Evolutionary conservation across 1,140 invertebrate species (phyloP), one percentile per base, ranked within the genome.

Genomic region (Parapsyche elsis): DNA sequence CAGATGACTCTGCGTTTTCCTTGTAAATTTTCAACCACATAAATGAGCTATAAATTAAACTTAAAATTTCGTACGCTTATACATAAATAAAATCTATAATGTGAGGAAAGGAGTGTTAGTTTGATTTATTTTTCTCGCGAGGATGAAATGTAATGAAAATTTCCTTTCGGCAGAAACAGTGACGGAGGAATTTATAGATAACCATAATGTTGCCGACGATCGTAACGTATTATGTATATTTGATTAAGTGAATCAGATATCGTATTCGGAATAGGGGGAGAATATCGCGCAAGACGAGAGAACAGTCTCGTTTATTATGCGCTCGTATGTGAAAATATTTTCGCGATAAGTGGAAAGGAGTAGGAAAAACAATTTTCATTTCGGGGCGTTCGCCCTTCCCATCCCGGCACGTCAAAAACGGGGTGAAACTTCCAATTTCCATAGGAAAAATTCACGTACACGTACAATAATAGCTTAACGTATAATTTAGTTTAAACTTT

Each of bases 171-270:
- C 30, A 38, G 30, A 38, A 38, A 7, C 30, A 7, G 4, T n/a
- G 71, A 44, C 71, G 44, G 46, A 23, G 19, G 71, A 74, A 74
- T 74, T 74, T 74, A 74, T 74, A 44, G 71, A 74, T 74, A 74
- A 74, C 44, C 71, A 74, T 74, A 74, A 74, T 74, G 26, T 38
- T 14, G 12, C 71, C 38, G n/a, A 44, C 19, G 71, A 74, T 74
- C 71, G 71, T 49, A 74, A 74, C 71, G 23, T 44, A 74, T 74
- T 74, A 74, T 74, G 71, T 74, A 74, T 74, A 74, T 74, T 74
- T 74, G 71, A 74, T 74, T 74, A 74, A 74, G 71, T 74, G 71
- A 74, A 74, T 74, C 71, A 49, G 45, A 74, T 74, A 45, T 74
- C 38, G 46, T 74, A 74, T 74, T 74, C 38, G 24, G 71, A 16